Evolutionary conservation across 2,888 invertebrate species (phyloP).

Genomic region (Falcaria lacertinaria): DNA sequence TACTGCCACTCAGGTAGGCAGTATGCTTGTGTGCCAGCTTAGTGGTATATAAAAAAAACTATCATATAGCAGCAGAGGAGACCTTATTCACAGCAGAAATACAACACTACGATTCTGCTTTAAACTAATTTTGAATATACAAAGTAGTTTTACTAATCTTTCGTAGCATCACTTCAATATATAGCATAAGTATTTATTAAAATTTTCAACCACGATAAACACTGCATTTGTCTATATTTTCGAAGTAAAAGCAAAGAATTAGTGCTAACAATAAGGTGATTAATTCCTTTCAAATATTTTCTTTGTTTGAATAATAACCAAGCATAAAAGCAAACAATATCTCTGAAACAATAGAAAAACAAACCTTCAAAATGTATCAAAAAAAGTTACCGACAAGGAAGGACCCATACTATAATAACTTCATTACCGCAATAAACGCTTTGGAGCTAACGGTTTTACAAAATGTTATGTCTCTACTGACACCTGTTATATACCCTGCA

Average conservation of each 20-base stretch:
- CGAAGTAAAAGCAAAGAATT: not conserved
- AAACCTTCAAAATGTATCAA: constrained; percentile 5
- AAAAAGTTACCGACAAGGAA: constrained; percentile 22
- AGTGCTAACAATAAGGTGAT: not conserved
- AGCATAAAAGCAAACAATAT: not conserved
- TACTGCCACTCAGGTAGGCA: too few relatives aligned
- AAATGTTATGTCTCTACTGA: not conserved
- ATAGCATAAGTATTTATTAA: too few relatives aligned
- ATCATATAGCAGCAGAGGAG: too few relatives aligned
- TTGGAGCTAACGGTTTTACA: constrained; percentile 28
- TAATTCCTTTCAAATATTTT: not conserved
- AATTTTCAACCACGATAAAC: too few relatives aligned
- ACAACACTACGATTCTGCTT: too few relatives aligned
- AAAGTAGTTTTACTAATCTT: too few relatives aligned
- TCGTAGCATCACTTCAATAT: too few relatives aligned
- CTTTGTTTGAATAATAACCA: not conserved
- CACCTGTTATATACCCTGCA: constrained; percentile 8
- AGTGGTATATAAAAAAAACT: too few relatives aligned
- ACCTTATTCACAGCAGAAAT: too few relatives aligned
- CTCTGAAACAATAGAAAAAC: not conserved
- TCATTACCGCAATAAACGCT: constrained; percentile 50
- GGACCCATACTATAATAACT: constrained; percentile 23
- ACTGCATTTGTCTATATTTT: too few relatives aligned
- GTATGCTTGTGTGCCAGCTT: too few relatives aligned
- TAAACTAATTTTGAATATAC: too few relatives aligned